phyloP scores from a whole-genome alignment of 1,140 invertebrate genomes.

The Leptopilina clavipes region DNA sequence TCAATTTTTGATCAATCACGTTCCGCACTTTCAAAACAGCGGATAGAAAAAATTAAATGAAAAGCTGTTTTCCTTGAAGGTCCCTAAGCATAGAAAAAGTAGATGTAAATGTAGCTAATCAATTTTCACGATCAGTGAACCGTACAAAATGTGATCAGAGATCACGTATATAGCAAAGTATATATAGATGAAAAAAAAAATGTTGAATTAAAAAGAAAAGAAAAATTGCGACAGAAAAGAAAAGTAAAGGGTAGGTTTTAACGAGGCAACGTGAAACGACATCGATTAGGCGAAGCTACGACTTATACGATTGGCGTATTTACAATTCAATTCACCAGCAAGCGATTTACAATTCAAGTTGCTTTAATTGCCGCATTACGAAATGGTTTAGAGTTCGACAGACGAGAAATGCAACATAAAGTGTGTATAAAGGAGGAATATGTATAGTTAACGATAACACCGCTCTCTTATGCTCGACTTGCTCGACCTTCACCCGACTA shows the following conservation, averaged over 20 bases:
- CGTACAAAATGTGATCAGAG: not conserved
- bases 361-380: conserved; percentile 57
- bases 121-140: conserved; percentile 19
- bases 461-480: conserved; percentile 57
- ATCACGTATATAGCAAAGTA: not conserved
- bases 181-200: not conserved
- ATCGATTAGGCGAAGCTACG: conserved; percentile 18
- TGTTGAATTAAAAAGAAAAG: too few species aligned
- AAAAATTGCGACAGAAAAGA: not conserved
- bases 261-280: conserved; percentile 20
- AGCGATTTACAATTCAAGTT: conserved; percentile 53
- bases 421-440: conserved; percentile 40
- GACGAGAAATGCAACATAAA: conserved; percentile 53
- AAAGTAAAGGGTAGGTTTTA: conserved; percentile 2
- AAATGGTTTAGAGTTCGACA: conserved; percentile 48
- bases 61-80: conserved; percentile 5
- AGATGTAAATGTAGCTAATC: not conserved
- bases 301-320: conserved; percentile 50
- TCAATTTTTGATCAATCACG: too few species aligned
- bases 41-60: not conserved
- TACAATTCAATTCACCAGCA: conserved; percentile 53
- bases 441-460: conserved; percentile 37
- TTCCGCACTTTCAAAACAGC: not conserved
- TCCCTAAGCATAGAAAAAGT: not conserved
- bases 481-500: conserved; percentile 60